Evolutionary conservation across 64 coral and sea anemone species (phyloP).

Genomic region (Actinia equina): DNA sequence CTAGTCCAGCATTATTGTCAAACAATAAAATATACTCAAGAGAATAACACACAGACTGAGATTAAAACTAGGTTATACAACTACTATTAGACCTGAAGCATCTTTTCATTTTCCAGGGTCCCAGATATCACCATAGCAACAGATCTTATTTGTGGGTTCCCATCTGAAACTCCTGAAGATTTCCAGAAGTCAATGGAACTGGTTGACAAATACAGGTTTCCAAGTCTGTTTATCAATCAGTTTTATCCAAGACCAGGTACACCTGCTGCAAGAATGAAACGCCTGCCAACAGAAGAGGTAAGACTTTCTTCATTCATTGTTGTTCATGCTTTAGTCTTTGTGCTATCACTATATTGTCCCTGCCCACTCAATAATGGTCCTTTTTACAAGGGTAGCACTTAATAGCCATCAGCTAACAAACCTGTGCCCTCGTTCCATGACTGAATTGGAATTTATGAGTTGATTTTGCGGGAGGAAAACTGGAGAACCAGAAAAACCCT

Average conservation of each 20-base stretch:
- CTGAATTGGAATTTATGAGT: too few relatives aligned
- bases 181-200: slow-evolving; percentile 88
- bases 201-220: slow-evolving; percentile 88
- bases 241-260: slow-evolving; percentile 96
- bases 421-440: too few relatives aligned
- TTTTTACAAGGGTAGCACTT: too few relatives aligned
- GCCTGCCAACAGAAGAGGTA: slow-evolving; percentile 88
- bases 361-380: too few relatives aligned
- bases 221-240: slow-evolving; percentile 99
- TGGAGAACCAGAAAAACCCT: too few relatives aligned
- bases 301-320: not conserved
- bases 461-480: too few relatives aligned
- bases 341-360: too few relatives aligned
- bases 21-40: not conserved
- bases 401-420: too few relatives aligned
- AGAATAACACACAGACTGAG: not conserved
- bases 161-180: slow-evolving; percentile 86
- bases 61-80: too few relatives aligned
- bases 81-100: too few relatives aligned
- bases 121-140: slow-evolving; percentile 90
- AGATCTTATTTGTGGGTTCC: slow-evolving; percentile 96
- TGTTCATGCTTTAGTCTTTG: too few relatives aligned
- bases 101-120: slow-evolving; percentile 46
- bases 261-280: slow-evolving; percentile 87
- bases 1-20: too few relatives aligned